These are phyloP conservation scores for Bubalus kerabau DNA, from an alignment of 2,113 vertebrate genomes.

Conservation along the genomic window DNA sequence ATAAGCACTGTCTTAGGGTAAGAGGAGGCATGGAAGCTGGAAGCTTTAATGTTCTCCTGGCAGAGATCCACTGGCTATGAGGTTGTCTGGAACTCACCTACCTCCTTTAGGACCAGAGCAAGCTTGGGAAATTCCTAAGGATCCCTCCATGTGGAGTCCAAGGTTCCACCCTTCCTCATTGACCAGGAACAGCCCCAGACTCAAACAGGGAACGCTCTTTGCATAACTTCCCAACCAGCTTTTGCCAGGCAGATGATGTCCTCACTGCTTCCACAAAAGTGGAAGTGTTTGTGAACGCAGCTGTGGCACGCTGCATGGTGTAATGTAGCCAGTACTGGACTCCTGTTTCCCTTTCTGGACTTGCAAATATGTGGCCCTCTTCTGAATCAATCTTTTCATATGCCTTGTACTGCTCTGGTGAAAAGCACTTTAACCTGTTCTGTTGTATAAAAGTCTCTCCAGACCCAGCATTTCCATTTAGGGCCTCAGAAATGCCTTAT, in stretches of 20 bases:
- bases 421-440: constrained; percentile 23
- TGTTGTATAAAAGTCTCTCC: background rate
- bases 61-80: background rate
- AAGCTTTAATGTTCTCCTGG: background rate
- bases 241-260: background rate
- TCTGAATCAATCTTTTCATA: constrained; percentile 2
- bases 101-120: background rate
- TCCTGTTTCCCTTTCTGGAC: background rate
- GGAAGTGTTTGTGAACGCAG: background rate
- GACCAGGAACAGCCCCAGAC: background rate
- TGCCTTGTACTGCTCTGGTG: background rate
- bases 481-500: background rate
- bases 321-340: background rate
- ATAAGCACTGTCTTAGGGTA: background rate
- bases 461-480: background rate
- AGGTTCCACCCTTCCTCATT: background rate
- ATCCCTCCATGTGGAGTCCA: background rate
- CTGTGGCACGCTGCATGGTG: background rate
- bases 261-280: background rate
- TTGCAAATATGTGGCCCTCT: background rate
- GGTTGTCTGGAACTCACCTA: background rate
- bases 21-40: background rate
- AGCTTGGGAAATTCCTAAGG: background rate
- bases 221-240: background rate
- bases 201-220: background rate